phyloP scores from a whole-genome alignment of 2,797 vertebrate genomes.

The Sebastes glaucus region DNA sequence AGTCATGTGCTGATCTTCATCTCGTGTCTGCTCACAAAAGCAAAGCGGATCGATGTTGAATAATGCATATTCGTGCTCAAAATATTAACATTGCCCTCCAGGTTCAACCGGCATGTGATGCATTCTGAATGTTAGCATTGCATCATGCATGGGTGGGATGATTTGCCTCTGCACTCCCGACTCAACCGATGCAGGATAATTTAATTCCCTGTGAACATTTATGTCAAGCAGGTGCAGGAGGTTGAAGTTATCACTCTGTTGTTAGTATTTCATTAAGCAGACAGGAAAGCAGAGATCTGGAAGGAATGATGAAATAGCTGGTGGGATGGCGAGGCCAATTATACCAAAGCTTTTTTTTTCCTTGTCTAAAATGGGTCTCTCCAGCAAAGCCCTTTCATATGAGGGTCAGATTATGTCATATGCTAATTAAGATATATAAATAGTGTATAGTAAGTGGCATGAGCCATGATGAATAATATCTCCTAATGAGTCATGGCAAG shows the following conservation, averaged over 20 bases:
- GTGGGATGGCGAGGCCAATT: conserved; percentile 2
- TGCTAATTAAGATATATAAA: conserved; percentile 22
- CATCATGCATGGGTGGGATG: conserved; percentile 37
- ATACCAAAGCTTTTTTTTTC: not conserved
- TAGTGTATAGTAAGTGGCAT: not conserved
- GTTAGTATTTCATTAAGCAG: conserved; percentile 37
- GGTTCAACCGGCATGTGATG: conserved; percentile 6
- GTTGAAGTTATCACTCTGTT: conserved; percentile 28
- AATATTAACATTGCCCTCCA: conserved; percentile 37
- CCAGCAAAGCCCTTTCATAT: not conserved
- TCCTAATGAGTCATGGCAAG: not conserved
- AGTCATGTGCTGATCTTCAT: conserved; percentile 15
- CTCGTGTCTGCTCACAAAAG: conserved; percentile 14
- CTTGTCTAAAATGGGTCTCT: conserved; percentile 13
- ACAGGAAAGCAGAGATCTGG: conserved; percentile 15
- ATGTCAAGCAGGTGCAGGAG: conserved; percentile 44
- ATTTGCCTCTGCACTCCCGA: conserved; percentile 30
- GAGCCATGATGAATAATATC: not conserved
- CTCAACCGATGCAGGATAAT: conserved; percentile 54
- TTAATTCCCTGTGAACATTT: conserved; percentile 46
- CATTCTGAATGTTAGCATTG: conserved; percentile 30
- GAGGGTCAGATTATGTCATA: conserved; percentile 15
- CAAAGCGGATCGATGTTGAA: conserved; percentile 34
- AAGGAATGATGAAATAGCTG: conserved; percentile 36
- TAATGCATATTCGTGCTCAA: conserved; percentile 30